Evolutionary conservation across 1,140 invertebrate genomes (phyloP).

Genomic region (Pachyrhynchus sulphureomaculatus): DNA sequence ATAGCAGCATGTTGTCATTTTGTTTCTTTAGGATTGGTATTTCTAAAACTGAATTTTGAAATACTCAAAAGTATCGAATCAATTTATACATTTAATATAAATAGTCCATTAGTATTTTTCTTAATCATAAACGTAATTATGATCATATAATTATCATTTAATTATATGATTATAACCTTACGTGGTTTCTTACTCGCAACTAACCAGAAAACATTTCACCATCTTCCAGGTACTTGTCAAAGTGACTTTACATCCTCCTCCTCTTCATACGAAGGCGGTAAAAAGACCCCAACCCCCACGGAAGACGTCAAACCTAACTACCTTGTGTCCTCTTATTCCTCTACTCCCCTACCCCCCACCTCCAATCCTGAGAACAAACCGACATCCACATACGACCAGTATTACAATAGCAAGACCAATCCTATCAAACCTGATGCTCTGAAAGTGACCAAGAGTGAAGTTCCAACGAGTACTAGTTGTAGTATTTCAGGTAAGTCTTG

Average conservation of each 20-base stretch:
- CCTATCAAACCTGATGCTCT: slow-evolving; percentile 62
- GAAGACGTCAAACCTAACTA: slow-evolving; percentile 50
- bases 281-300: slow-evolving; percentile 28
- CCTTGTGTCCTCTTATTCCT: slow-evolving; percentile 38
- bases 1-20: no score
- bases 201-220: no score
- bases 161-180: no score
- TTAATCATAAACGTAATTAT: no score
- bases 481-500: slow-evolving; percentile 49
- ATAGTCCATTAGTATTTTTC: no score
- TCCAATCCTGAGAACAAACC: slow-evolving; percentile 31
- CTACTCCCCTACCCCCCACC: slow-evolving; percentile 22
- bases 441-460: slow-evolving; percentile 57
- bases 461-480: slow-evolving; percentile 56
- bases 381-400: slow-evolving; percentile 52
- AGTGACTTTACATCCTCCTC: slow-evolving; percentile 40
- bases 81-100: no score
- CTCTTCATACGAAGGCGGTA: slow-evolving; percentile 42
- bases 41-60: no score
- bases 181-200: no score
- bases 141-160: no score
- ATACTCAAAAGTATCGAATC: no score
- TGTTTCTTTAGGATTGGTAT: no score
- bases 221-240: slow-evolving; percentile 34
- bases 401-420: slow-evolving; percentile 50